Evolutionary conservation across 2,888 invertebrate species (phyloP).

Genomic region (Drosophila yooni): DNA sequence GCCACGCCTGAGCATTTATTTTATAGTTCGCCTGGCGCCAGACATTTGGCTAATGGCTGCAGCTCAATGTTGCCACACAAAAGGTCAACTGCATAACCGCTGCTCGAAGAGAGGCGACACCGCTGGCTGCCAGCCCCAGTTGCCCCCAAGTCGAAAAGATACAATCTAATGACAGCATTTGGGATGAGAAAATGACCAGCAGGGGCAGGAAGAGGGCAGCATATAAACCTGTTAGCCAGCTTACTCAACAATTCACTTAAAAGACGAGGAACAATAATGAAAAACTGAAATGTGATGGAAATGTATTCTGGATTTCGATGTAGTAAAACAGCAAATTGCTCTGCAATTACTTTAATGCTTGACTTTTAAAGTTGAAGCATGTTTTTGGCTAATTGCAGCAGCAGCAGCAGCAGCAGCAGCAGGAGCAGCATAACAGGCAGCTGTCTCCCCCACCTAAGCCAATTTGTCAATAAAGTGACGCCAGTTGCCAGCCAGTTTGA

Average conservation of each 20-base stretch:
- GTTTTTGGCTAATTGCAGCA: conserved; percentile 14
- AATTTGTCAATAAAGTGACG: conserved; percentile 51
- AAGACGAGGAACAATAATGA: neutral
- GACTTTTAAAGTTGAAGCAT: neutral
- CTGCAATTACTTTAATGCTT: conserved; percentile 11
- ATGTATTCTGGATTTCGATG: neutral
- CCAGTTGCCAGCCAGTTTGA: conserved; percentile 7
- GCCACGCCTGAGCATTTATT: conserved; percentile 72
- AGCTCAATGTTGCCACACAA: conserved; percentile 29
- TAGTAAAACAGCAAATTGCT: conserved; percentile 7
- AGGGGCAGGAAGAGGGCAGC: too few species aligned
- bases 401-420: neutral
- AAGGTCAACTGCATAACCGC: conserved; percentile 68
- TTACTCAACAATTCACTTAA: conserved; percentile 40
- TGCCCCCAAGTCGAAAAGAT: neutral
- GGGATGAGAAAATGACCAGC: neutral
- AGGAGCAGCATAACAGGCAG: conserved; percentile 15
- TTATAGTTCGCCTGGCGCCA: conserved; percentile 72
- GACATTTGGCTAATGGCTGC: conserved; percentile 66
- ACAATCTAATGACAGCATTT: conserved; percentile 15
- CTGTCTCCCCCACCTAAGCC: conserved; percentile 35
- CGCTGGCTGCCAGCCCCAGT: neutral
- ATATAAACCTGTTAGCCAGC: conserved; percentile 2
- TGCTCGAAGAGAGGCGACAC: neutral
- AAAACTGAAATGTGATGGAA: neutral